Percentiles rank a stretch among this genome's conserved stretches.
These are phyloP conservation scores for Clarias magur DNA, from an alignment of 2,113 vertebrate species.

Conservation along the genomic window DNA sequence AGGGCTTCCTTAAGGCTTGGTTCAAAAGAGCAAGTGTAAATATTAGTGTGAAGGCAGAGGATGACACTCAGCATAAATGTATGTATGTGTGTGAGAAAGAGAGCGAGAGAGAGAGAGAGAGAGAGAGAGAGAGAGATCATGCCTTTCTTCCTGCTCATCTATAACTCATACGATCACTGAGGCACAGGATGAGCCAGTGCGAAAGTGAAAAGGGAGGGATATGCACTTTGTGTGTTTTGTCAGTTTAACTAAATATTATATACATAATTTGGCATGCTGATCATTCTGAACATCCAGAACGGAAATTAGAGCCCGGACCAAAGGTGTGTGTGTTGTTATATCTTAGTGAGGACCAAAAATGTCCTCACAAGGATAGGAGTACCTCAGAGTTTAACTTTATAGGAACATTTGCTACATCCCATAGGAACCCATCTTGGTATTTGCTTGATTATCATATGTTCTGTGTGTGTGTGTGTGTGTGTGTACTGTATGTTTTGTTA, in stretches of 20 bases:
- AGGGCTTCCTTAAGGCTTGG: constrained; percentile 18
- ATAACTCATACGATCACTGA: not conserved
- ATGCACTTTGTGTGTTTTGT: constrained; percentile 54
- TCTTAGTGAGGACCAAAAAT: not conserved
- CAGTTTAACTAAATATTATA: constrained; percentile 65
- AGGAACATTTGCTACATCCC: not conserved
- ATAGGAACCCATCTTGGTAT: not conserved
- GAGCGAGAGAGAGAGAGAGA: too few relatives aligned
- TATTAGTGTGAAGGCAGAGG: constrained; percentile 41
- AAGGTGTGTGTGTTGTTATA: not conserved
- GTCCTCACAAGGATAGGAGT: not conserved
- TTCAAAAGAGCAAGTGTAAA: constrained; percentile 51
- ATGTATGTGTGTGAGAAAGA: constrained; percentile 10
- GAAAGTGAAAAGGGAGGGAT: constrained; percentile 39
- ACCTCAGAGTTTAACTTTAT: not conserved
- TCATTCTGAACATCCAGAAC: constrained; percentile 57
- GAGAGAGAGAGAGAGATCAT: not conserved
- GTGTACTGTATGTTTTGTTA: not conserved
- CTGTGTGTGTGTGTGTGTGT: not conserved
- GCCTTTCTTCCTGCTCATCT: constrained; percentile 24
- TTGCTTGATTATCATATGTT: not conserved
- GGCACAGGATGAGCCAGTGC: constrained; percentile 40
- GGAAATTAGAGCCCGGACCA: constrained; percentile 32
- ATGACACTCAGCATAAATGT: constrained; percentile 22
- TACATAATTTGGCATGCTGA: constrained; percentile 61